Evolutionary conservation across 2,888 invertebrate species (phyloP), one percentile per base, ranked within the genome.

Genomic region (Troglohyphantes excavatus): DNA sequence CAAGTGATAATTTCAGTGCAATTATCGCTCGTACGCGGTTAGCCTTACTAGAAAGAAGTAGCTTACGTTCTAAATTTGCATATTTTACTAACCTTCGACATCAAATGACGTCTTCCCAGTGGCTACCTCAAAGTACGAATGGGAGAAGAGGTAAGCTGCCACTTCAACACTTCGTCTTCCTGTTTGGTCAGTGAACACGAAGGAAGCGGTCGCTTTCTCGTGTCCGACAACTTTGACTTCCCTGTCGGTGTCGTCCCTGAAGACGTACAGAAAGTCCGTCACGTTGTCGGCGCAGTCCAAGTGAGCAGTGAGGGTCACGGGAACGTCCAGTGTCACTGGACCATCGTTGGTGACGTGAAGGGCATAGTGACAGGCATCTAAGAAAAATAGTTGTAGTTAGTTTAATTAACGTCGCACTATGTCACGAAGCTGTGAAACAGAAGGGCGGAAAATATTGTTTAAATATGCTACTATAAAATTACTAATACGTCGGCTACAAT

Each of bases 321-420:
- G 89, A 0, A 90, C 84, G 23, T 90, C 89, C 6, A 90, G 23
- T 5, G 78, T 83, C 2, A 63, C 84, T 3, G 89, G 89, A 19
- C 89, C 89, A 39, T 90, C 84, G 21, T 88, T 76, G 1, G 63
- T 53, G 1, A 83, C 27, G 23, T 83, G 29, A 0, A 83, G 23
- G 59, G 59, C 72, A 9, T 70, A 82, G 39, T 23, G 61, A 33
- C 82, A 82, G 7, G 11, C 23, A 68, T 68, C 81, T 81, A n/a
- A n/a, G n/a, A n/a, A n/a, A n/a, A n/a, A n/a, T n/a, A n/a, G n/a
- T n/a, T n/a, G 6, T 53, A 17, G n/a, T 53, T 53, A 1, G n/a
- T n/a, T n/a, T n/a, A n/a, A n/a, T n/a, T n/a, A n/a, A n/a, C n/a
- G n/a, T n/a, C n/a, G n/a, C n/a, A 2, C 1, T 53, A 17, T 2